Evolutionary conservation across 2,797 vertebrate genomes (phyloP), one percentile per base, ranked within the genome.

Genomic region (Liparis tanakae): DNA sequence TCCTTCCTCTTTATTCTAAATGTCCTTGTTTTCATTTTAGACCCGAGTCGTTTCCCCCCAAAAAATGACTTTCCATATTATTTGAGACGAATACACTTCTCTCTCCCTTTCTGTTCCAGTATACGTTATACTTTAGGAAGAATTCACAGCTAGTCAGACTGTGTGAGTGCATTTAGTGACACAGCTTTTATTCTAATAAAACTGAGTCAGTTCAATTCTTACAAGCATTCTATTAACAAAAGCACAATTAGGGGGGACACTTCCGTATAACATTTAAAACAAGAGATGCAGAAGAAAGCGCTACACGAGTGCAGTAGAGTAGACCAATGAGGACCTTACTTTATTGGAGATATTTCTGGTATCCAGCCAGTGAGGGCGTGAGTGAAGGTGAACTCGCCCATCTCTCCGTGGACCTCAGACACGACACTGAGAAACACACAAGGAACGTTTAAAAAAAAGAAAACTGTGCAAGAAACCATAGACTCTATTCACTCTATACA

Each of bases 311-410:
- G 39, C 36, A 69, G 18, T 10, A 7, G 20, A 69, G 18, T 10
- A 7, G 25, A 59, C n/a, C 5, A n/a, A 30, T 61, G 8, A 66
- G 25, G 39, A 61, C 84, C 95, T 87, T 95, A 99, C 97, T 93
- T 92, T 48, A 99, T 87, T 48, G 95, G 93, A 85, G 93, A 94
- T 72, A 96, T 84, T 92, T 98, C 96, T 41, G 97, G 96, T 78
- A 97, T 89, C 97, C 97, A 99, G 64, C 97, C 95, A 9, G 97
- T 99, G 72, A 99, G 94, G 13, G 91, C 86, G 10, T 96, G 97
- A 17, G 97, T 85, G 77, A 97, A 92, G 25, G 94, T 96, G 85
- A 98, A 96, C 46, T 97, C 96, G 2, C 94, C 95, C 60, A 97
- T 78, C 72, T 97, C 96, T 78, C 92, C 91, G 67, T 72, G 90